Base-by-base conservation (phyloP, 2,888 invertebrate genomes). In the Phymatocera aterrima region DNA sequence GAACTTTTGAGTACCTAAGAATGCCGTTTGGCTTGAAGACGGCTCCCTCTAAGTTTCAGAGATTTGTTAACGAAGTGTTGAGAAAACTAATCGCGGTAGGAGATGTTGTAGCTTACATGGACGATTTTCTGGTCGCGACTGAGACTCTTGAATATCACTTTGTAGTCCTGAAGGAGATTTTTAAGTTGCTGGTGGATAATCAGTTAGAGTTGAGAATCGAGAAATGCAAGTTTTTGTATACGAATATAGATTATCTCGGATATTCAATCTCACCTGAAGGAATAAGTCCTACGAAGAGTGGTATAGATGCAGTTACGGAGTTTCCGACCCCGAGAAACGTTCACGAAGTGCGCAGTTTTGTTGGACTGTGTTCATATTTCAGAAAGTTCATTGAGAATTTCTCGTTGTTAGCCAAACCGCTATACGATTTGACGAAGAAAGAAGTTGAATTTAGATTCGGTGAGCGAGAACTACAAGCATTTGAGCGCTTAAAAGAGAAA, bases 301-400 rank as follows among this genome's bases (percentile, higher is more conserved):
- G n/a, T 2, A 37, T 10, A 1, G 18, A 1, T 6, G 64, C 64
- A n/a, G 37, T 64, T 1, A 12, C 15, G 1, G 34, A 37, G 37
- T 64, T 37, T 8, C 81, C 82, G 2, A 65, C 78, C 21, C 81
- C 84, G 21, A 81, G 80, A 43, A 83, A 81, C 54, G 48, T 72
- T 0, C 80, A 75, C 24, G 70, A 70, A 15, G 37, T 78, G 1
- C 40, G 48, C 15, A n/a, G 70, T n/a, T 78, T 78, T 18, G 77
- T 82, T 0, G 77, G 78, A 0, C 15, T 84, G 3, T 81, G 81
- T 2, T 82, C 81, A 10, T 84, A 83, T 57, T 82, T 83, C 34
- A 28, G 83, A 3, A 74, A 81, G 2, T 83, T 83, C 51, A 82
- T 83, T 1, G 79, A 77, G 0, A 77, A 79, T 54, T 83, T 82